These are phyloP conservation scores for Tenualosa ilisha DNA, from an alignment of 2,797 vertebrate genomes.

Conservation along the genomic window DNA sequence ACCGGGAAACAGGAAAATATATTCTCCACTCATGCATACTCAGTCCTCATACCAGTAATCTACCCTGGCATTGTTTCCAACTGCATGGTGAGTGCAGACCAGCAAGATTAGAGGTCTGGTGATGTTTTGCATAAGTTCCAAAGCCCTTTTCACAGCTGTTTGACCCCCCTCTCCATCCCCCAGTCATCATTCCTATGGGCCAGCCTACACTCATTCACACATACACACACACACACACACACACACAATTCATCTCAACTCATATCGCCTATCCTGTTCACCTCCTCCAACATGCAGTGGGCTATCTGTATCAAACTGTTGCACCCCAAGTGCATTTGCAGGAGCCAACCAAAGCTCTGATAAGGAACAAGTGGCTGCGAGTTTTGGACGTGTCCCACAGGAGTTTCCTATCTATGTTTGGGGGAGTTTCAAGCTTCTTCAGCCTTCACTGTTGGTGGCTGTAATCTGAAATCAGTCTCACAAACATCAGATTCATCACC, in stretches of 20 bases:
- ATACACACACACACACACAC: not conserved
- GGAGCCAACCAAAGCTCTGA: not conserved
- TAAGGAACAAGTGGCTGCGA: not conserved
- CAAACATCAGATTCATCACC: not conserved
- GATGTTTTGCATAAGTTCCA: conserved; percentile 4
- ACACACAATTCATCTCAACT: not conserved
- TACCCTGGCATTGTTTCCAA: not conserved
- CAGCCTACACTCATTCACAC: not conserved
- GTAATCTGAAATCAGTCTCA: not conserved
- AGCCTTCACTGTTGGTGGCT: not conserved
- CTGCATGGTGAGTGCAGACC: not conserved
- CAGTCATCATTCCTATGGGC: not conserved
- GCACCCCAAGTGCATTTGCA: not conserved
- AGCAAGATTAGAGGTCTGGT: not conserved
- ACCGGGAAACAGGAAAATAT: not conserved
- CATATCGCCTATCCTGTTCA: not conserved
- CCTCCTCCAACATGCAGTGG: not conserved
- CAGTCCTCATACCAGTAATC: not conserved
- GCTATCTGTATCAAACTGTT: not conserved
- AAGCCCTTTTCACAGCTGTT: not conserved
- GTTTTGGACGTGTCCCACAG: not conserved
- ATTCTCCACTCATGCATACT: not conserved
- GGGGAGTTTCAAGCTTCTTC: not conserved
- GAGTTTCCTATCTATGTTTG: not conserved
- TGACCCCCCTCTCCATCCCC: not conserved